These are phyloP conservation scores for Falco peregrinus DNA, from an alignment of 2,797 vertebrate species.

Conservation along the genomic window DNA sequence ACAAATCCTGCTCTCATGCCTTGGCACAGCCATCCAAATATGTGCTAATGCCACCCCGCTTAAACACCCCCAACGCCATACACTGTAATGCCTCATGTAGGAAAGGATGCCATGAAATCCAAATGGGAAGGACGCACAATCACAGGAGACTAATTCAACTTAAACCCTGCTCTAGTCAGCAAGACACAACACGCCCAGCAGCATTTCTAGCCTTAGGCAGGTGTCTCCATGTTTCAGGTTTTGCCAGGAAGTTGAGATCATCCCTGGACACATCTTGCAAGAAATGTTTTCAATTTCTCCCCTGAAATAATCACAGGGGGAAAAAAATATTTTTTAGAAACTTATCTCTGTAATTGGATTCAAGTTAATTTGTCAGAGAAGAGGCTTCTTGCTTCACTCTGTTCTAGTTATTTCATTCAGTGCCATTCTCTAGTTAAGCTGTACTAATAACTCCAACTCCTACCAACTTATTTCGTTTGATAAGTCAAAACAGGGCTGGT, in stretches of 20 bases:
- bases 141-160: accelerated
- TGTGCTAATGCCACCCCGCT: accelerated
- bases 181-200: accelerated
- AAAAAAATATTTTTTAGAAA: not conserved
- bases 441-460: not conserved
- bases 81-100: accelerated
- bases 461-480: not conserved
- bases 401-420: not conserved
- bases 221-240: not conserved
- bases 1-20: accelerated
- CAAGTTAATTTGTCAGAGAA: not conserved
- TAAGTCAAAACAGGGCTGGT: not conserved
- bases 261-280: not conserved
- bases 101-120: not conserved
- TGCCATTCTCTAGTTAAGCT: not conserved
- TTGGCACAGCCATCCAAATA: not conserved
- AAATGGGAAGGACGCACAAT: accelerated
- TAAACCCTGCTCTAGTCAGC: not conserved
- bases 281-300: not conserved
- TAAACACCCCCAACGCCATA: accelerated
- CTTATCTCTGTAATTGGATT: not conserved
- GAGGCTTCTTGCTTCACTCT: not conserved
- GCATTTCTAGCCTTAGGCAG: not conserved
- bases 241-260: not conserved
- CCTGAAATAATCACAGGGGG: not conserved